phyloP scores from a whole-genome alignment of 2,888 invertebrate species.

The Andrena trimmerana region DNA sequence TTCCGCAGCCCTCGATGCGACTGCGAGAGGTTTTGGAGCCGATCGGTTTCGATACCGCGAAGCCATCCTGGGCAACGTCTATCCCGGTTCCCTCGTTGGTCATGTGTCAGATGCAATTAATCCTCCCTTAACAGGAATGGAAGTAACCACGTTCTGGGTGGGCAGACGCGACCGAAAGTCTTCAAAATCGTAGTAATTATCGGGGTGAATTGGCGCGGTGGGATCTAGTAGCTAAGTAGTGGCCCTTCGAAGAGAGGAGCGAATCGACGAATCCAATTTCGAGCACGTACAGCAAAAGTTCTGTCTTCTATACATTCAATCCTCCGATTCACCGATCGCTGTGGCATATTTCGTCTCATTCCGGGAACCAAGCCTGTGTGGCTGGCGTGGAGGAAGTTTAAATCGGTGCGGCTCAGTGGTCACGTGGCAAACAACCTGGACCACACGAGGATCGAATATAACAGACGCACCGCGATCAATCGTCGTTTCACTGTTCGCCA shows the following conservation, averaged over 20 bases:
- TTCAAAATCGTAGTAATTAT: not conserved
- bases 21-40: slow-evolving; percentile 54
- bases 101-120: slow-evolving; percentile 78
- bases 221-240: too few relatives aligned
- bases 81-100: slow-evolving; percentile 61
- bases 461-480: slow-evolving; percentile 15
- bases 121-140: slow-evolving; percentile 35
- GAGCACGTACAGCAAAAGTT: too few relatives aligned
- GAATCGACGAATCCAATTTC: too few relatives aligned
- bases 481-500: slow-evolving; percentile 8
- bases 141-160: not conserved
- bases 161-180: not conserved
- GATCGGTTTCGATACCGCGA: slow-evolving; percentile 73
- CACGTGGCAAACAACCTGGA: slow-evolving; percentile 29
- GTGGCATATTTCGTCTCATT: not conserved
- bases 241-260: too few relatives aligned
- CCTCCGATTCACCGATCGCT: not conserved
- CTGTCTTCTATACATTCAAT: too few relatives aligned
- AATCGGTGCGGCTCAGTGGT: not conserved
- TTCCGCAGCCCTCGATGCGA: slow-evolving; percentile 31
- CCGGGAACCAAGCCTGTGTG: not conserved
- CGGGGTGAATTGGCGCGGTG: not conserved
- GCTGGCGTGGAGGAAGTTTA: slow-evolving; percentile 22
- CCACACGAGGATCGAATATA: slow-evolving; percentile 40
- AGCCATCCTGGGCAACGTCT: slow-evolving; percentile 66